Base-by-base conservation (phyloP, 2,797 vertebrate species). In the Myripristis murdjan region DNA sequence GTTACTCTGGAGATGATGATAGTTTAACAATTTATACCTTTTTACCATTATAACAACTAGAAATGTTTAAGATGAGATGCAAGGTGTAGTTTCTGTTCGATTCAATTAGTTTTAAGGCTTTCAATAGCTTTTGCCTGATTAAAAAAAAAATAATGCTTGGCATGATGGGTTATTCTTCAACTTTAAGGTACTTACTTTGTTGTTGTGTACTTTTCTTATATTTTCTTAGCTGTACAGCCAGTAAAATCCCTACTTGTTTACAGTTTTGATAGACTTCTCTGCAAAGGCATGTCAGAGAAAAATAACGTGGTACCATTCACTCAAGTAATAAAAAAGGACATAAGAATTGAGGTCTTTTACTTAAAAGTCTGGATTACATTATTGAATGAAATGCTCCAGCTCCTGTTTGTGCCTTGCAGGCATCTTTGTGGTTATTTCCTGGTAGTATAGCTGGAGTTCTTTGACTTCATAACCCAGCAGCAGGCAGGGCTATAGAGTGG, bases 321-420 rank as follows among this genome's bases (percentile, higher is more conserved):
- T 89, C 68, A 71, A 77, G 90, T 92, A 87, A 93, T 93, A 93
- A 93, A 94, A 92, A 84, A 64, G 67, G 79, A 92, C 82, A 91
- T 89, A 89, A 85, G 85, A 90, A 89, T 88, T 84, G 82, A 88
- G 84, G 85, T 89, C 85, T 90, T 91, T 94, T 93, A 93, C 90
- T 92, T 94, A 92, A 93, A 93, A 92, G 86, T 94, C 89, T 88
- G 82, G 92, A 93, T 92, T 93, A 92, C 92, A 93, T 95, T 94
- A 95, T 90, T 91, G 91, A 94, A 94, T 91, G 91, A 92, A 95
- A 94, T 92, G 93, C 92, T 93, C 86, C 89, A 92, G 91, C 92
- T 91, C 83, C 89, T 87, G 78, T 86, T 89, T 84, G 74, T 91
- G 93, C 84, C 94, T 93, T 9, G 88, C 89, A 93, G 94, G 94